phyloP scores from a whole-genome alignment of 1,140 invertebrate species.

The Homarus americanus region DNA sequence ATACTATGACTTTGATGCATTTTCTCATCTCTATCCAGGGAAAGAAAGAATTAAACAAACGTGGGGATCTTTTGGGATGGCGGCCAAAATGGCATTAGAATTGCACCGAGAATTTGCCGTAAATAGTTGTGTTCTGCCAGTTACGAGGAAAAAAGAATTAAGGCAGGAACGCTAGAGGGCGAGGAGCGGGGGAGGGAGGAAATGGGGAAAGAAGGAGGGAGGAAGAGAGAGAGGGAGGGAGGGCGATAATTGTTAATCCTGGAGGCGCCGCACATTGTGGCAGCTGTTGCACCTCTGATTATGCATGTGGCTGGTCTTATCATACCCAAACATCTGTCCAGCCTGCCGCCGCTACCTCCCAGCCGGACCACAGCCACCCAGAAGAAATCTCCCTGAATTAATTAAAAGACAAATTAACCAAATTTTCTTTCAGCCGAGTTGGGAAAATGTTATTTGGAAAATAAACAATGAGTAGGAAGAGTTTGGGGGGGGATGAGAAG shows the following conservation, averaged over 20 bases:
- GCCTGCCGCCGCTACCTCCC: background rate
- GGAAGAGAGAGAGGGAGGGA: slow-evolving; percentile 6
- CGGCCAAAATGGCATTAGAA: no score
- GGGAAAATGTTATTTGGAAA: slow-evolving; percentile 7
- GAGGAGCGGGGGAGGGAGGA: no score
- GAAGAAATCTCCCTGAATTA: background rate
- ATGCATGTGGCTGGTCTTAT: background rate
- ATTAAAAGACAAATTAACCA: background rate
- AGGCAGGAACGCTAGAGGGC: no score
- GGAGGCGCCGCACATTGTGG: background rate
- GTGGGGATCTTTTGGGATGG: no score
- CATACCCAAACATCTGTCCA: background rate
- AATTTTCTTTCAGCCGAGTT: background rate
- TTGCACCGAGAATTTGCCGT: no score
- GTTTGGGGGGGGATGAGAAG: background rate
- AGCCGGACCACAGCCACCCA: background rate
- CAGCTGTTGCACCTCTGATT: slow-evolving; percentile 2
- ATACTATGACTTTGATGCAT: no score
- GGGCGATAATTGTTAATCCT: background rate
- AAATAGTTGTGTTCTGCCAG: no score
- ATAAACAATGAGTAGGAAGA: background rate
- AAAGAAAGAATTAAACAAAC: no score
- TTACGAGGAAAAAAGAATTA: no score
- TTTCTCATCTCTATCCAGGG: no score
- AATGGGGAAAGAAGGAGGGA: background rate